Base-by-base conservation (phyloP, 2,797 vertebrate species). In the Microchirus variegatus region DNA sequence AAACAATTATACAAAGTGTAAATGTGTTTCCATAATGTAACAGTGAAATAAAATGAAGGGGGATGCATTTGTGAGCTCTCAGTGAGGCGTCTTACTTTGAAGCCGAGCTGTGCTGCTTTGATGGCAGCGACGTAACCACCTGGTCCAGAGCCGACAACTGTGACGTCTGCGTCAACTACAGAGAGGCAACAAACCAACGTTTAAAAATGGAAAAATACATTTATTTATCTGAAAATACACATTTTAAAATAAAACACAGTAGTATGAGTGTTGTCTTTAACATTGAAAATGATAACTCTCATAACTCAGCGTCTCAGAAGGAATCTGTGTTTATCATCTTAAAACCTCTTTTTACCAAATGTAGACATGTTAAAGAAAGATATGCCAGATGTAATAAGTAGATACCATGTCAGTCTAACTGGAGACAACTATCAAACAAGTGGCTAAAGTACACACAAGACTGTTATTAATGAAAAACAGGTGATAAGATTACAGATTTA, bases 91-190 rank as follows among this genome's bases (percentile, higher is more conserved):
- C 66, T 90, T 80, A 98, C 98, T 95, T 96, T 98, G 86, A 99
- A 99, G 26, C 98, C 98, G 41, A 99, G 95, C 86, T 99, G 98
- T 44, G 98, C 95, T 26, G 97, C 95, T 92, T 99, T 99, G 89
- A 99, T 99, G 65, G 98, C 97, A 63, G 97, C 98, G 9, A 99
- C 97, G 47, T 99, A 99, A 1, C 98, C 98, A 52, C 98, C 98
- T 5, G 98, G 98, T 1, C 98, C 97, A 50, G 98, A 99, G 52
- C 98, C 98, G 44, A 99, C 94, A 46, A 99, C 97, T 0, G 98
- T 98, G 80, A 99, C 90, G 66, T 99, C 98, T 0, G 96, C 96
- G 76, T 99, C 97, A 42, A 97, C 98, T 99, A 50, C 9, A 65
- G 65, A 63, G 80, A 61, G 75, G 14, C 1, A 63, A 62, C 16